Conservation (phyloP, 2,113 vertebrate genomes). For the Ramphastos sulfuratus region DNA sequence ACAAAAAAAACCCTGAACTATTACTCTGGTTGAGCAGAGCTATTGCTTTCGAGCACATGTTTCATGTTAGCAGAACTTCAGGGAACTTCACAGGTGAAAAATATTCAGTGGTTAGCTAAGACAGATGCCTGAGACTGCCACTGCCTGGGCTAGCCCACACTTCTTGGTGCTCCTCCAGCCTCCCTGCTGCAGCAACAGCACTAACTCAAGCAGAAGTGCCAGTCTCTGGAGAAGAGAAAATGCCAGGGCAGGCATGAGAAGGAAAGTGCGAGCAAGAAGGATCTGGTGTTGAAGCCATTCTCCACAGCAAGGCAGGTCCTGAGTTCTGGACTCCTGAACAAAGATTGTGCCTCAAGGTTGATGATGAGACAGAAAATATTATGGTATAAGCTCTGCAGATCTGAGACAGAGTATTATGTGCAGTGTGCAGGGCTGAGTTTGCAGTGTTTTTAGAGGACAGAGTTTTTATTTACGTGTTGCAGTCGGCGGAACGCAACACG, state of each 20-base stretch:
- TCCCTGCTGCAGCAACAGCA: neutral
- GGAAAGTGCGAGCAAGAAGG: neutral
- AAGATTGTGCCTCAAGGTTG: neutral
- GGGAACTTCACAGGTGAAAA: neutral
- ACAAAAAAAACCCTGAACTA: neutral
- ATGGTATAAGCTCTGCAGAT: neutral
- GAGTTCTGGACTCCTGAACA: neutral
- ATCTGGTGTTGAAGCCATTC: neutral
- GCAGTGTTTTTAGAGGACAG: neutral
- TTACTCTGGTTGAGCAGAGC: neutral
- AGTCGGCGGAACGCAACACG: conserved; percentile 28
- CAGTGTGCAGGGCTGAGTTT: neutral
- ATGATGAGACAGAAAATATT: neutral
- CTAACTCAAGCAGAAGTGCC: neutral
- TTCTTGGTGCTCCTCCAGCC: neutral
- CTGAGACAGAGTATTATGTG: neutral
- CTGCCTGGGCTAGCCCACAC: neutral
- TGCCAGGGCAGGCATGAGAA: neutral
- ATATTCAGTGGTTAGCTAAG: neutral
- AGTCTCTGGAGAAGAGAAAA: neutral
- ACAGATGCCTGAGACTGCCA: neutral
- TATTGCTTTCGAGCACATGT: neutral
- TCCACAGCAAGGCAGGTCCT: neutral
- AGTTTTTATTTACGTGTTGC: conserved; percentile 54
- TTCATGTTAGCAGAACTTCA: neutral